phyloP scores from a whole-genome alignment of 2,888 invertebrate genomes.

The Diarsia mendica region DNA sequence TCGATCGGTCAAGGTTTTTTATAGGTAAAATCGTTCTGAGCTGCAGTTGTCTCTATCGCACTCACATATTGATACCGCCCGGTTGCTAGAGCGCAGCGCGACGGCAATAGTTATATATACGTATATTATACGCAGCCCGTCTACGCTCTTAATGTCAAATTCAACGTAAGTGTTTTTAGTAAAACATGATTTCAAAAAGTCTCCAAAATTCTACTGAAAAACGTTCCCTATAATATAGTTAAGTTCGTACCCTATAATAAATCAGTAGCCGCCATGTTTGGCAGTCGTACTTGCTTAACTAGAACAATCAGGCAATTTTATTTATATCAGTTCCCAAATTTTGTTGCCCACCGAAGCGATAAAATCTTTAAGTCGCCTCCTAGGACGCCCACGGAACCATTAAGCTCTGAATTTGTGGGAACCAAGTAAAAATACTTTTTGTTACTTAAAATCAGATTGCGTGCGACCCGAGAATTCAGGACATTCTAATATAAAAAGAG shows the following conservation, averaged over 20 bases:
- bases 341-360: slow-evolving; percentile 50
- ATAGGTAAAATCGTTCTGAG: too few relatives aligned
- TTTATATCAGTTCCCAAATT: slow-evolving; percentile 60
- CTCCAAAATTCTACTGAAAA: background rate
- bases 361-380: slow-evolving; percentile 52
- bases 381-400: slow-evolving; percentile 44
- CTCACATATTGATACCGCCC: too few relatives aligned
- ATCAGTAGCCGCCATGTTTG: slow-evolving; percentile 26
- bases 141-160: background rate
- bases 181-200: background rate
- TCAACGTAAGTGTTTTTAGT: background rate
- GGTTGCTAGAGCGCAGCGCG: too few relatives aligned
- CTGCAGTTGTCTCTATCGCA: too few relatives aligned
- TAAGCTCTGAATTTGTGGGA: slow-evolving; percentile 42
- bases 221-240: too few relatives aligned
- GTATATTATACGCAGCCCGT: too few relatives aligned
- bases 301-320: slow-evolving; percentile 48
- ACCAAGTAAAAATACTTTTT: slow-evolving; percentile 34
- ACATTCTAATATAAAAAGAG: slow-evolving; percentile 26
- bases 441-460: slow-evolving; percentile 50
- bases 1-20: too few relatives aligned
- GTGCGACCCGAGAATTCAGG: slow-evolving; percentile 24
- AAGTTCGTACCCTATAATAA: slow-evolving; percentile 22
- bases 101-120: too few relatives aligned
- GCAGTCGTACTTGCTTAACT: slow-evolving; percentile 26